Conservation (phyloP, 2,113 vertebrate genomes). For the Geococcyx californianus region DNA sequence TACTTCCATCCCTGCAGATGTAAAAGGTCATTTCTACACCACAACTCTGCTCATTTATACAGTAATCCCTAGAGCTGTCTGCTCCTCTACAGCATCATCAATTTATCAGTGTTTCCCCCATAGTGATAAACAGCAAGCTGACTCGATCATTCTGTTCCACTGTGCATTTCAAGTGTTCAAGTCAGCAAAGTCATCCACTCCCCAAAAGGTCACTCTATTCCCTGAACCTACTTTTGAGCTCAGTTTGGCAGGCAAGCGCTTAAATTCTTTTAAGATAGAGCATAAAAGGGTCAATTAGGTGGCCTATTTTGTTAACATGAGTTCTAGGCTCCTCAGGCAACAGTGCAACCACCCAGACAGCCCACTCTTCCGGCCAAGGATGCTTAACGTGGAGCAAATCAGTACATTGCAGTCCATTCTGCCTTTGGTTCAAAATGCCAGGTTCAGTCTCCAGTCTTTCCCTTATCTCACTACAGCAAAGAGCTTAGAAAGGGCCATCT, state of each 20-base stretch:
- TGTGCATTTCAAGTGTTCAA: background rate
- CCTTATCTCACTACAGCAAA: constrained; percentile 7
- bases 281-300: background rate
- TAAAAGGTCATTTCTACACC: background rate
- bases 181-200: background rate
- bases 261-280: background rate
- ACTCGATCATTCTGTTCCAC: background rate
- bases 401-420: background rate
- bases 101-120: background rate
- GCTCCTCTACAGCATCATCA: background rate
- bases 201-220: background rate
- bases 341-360: background rate
- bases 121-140: background rate
- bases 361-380: background rate
- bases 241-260: background rate
- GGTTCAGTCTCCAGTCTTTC: background rate
- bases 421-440: background rate
- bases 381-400: background rate
- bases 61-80: background rate
- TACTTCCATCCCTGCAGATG: background rate
- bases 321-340: background rate
- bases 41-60: background rate
- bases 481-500: constrained; percentile 10
- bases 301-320: background rate
- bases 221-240: background rate